phyloP scores from a whole-genome alignment of 2,113 vertebrate genomes.

The Alligator mississippiensis region DNA sequence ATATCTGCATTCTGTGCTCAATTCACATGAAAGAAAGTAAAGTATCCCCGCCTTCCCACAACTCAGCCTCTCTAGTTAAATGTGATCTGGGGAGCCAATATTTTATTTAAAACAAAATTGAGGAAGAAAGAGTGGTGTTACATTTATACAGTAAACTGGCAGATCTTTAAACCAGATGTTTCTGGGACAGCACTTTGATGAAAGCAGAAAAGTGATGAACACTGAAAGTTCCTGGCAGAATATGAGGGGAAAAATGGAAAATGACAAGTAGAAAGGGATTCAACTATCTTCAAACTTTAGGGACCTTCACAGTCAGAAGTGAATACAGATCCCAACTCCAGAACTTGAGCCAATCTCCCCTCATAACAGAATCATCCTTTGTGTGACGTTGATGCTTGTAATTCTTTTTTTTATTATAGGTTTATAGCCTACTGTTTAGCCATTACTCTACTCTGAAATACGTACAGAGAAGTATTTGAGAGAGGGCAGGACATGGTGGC shows the following conservation, averaged over 20 bases:
- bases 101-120: not conserved
- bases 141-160: not conserved
- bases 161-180: not conserved
- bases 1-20: not conserved
- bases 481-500: no score
- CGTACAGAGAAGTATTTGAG: no score
- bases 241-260: not conserved
- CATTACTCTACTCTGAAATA: not conserved
- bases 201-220: not conserved
- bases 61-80: not conserved
- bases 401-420: not conserved
- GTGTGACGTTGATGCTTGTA: not conserved
- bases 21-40: not conserved
- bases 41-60: not conserved
- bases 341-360: not conserved
- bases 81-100: not conserved
- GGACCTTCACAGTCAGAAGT: not conserved
- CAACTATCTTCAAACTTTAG: not conserved
- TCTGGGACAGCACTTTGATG: not conserved
- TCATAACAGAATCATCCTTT: not conserved
- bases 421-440: slow-evolving; percentile 13
- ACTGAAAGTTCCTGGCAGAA: not conserved
- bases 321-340: not conserved
- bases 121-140: not conserved
- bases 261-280: not conserved